Evolutionary conservation across 2,888 invertebrate species (phyloP), one percentile per base, ranked within the genome.

Genomic region (Euphydryas editha): DNA sequence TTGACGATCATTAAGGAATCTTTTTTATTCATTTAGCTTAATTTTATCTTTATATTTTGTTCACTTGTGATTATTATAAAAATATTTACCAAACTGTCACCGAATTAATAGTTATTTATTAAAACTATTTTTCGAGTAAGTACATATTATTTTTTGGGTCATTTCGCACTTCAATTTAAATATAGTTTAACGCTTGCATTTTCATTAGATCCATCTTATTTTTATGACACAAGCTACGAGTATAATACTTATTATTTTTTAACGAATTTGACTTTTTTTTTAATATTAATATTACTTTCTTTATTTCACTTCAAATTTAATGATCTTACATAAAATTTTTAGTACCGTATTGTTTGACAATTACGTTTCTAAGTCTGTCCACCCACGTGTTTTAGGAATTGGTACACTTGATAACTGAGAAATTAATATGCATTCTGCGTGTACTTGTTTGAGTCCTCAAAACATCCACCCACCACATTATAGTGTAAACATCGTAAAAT

Each of bases 401-500:
- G 17, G 17, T 54, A 36, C 17, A 36, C 42, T 15, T 15, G 36
- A 17, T n/a, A 39, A 44, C 13, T 47, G 30, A 62, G 36, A 18
- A 62, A 66, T 68, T 68, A 65, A 68, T 63, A 70, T 68, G 70
- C 63, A 37, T 21, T 63, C 55, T 42, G 68, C 62, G 67, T 68
- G 30, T 59, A 59, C 51, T 59, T 65, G 46, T 69, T 69, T 59
- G 66, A 60, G 60, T 60, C 57, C 62, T 51, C 49, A 66, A 49
- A 63, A 59, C 60, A 67, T 60, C 67, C 62, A 62, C 70, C 68
- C 68, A 70, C 65, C n/a, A 2, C 17, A 57, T 46, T 49, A 72
- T 68, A 49, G 68, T 73, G 73, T 68, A 65, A 72, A 74, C 61
- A 72, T 60, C 73, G 68, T 77, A 77, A 75, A 75, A 74, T 73